Conservation (phyloP, 2,888 invertebrate genomes). For the Standfussiana lucernea region DNA sequence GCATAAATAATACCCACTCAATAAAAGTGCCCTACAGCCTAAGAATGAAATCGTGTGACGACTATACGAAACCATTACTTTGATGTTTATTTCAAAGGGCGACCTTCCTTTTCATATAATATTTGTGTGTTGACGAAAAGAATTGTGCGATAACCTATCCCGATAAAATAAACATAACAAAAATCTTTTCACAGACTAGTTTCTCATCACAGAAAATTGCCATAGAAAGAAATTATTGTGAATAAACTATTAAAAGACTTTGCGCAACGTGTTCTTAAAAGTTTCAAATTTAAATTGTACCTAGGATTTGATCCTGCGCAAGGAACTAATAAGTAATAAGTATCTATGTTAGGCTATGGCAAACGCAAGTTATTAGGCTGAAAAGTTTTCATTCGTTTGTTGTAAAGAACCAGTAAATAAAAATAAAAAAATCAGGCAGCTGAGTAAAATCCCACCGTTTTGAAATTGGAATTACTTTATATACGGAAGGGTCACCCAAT, state of each 20-base stretch:
- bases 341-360: neutral
- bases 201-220: neutral
- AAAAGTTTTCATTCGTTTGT: neutral
- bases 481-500: constrained; percentile 43
- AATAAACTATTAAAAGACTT: neutral
- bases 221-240: neutral
- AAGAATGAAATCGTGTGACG: constrained; percentile 65
- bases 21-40: constrained; percentile 58
- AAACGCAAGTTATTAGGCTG: neutral
- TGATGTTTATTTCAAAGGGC: constrained; percentile 74
- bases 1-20: constrained; percentile 68
- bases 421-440: constrained; percentile 12
- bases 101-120: constrained; percentile 64
- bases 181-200: constrained; percentile 6
- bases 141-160: constrained; percentile 53
- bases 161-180: constrained; percentile 48
- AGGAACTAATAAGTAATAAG: neutral
- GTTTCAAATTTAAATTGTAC: neutral
- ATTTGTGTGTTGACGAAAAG: constrained; percentile 65
- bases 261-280: neutral
- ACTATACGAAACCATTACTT: constrained; percentile 68
- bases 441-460: constrained; percentile 14
- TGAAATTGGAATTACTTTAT: constrained; percentile 40
- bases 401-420: neutral
- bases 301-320: neutral